phyloP scores from a whole-genome alignment of 2,888 invertebrate species.

The Ferdinandea cuprea region DNA sequence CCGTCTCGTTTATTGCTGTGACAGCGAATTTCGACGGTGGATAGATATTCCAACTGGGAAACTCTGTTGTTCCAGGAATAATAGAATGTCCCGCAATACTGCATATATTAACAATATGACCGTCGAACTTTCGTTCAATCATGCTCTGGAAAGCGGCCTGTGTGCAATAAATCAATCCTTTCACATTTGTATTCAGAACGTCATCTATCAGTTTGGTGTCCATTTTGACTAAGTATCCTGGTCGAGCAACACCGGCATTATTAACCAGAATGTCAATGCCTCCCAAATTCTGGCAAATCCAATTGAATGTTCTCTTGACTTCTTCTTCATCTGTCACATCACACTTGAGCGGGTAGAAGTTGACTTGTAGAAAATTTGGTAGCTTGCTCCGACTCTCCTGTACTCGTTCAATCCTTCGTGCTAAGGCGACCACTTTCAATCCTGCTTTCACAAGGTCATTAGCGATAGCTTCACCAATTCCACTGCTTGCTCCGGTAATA shows the following conservation, averaged over 20 bases:
- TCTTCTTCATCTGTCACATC: slow-evolving; percentile 84
- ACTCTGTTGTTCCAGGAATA: slow-evolving; percentile 25
- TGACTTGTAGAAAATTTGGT: slow-evolving; percentile 7
- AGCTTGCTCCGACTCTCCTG: slow-evolving; percentile 36
- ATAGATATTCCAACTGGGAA: slow-evolving; percentile 77
- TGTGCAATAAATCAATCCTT: slow-evolving; percentile 81
- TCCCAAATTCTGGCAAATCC: slow-evolving; percentile 83
- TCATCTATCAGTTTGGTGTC: slow-evolving; percentile 60
- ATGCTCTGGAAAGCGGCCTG: slow-evolving; percentile 83
- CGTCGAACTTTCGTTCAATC: slow-evolving; percentile 80
- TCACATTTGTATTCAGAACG: slow-evolving; percentile 82
- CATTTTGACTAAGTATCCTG: slow-evolving; percentile 45
- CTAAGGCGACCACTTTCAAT: slow-evolving; percentile 84
- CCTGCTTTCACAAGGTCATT: slow-evolving; percentile 82
- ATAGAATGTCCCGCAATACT: slow-evolving; percentile 76
- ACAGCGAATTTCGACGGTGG: slow-evolving; percentile 80
- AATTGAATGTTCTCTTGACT: slow-evolving; percentile 83
- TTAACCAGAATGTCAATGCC: slow-evolving; percentile 85
- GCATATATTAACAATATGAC: slow-evolving; percentile 83
- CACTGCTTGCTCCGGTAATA: slow-evolving; percentile 85
- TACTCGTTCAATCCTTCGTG: slow-evolving; percentile 80
- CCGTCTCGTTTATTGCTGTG: slow-evolving; percentile 80
- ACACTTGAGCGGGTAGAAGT: slow-evolving; percentile 37
- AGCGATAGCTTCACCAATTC: slow-evolving; percentile 84
- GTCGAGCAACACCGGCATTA: slow-evolving; percentile 83